Conservation (phyloP, 1,140 invertebrate species). For the Homarus americanus region DNA sequence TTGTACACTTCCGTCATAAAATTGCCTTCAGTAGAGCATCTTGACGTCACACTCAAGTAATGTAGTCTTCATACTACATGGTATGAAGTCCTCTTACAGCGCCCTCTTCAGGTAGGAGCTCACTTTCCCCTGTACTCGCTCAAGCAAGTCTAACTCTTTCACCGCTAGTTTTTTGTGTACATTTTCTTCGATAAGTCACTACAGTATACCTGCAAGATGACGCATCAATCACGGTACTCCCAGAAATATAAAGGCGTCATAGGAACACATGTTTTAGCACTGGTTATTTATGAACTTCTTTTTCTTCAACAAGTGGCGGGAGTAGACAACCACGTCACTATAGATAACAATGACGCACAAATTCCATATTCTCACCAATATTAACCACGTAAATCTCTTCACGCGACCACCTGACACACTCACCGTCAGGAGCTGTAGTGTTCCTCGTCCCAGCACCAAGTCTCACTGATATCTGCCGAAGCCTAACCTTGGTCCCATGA, state of each 20-base stretch:
- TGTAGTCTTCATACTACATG: background rate
- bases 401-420: background rate
- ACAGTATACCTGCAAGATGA: background rate
- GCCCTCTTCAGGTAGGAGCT: too few species aligned
- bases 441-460: constrained; percentile 36
- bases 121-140: background rate
- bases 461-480: constrained; percentile 40
- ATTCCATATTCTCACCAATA: background rate
- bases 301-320: too few species aligned
- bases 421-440: constrained; percentile 11
- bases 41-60: background rate
- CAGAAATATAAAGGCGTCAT: too few species aligned
- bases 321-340: too few species aligned
- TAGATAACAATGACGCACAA: background rate
- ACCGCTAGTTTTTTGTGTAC: background rate
- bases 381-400: too few species aligned
- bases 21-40: background rate
- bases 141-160: background rate
- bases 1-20: background rate
- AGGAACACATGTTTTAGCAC: too few species aligned
- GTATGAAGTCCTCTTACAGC: background rate
- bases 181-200: background rate
- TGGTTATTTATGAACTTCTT: too few species aligned
- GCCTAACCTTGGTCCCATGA: background rate
- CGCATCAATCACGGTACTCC: too few species aligned